These are phyloP conservation scores for Amblyraja radiata DNA, from an alignment of 2,797 vertebrate genomes.

Conservation along the genomic window DNA sequence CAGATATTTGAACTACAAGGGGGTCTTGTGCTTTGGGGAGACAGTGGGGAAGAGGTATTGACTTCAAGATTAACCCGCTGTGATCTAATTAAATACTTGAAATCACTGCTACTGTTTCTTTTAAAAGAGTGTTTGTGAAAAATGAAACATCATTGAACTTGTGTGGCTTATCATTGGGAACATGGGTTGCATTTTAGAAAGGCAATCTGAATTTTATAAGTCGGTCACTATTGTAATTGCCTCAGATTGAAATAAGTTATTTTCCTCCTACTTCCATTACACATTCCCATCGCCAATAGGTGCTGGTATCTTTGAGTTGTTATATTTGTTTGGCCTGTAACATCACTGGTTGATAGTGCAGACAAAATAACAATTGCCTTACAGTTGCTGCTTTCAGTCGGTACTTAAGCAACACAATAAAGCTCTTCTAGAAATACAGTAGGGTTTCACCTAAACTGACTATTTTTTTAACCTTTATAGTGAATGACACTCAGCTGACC, in stretches of 20 bases:
- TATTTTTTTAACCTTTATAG: constrained; percentile 41
- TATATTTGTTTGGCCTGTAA: neutral
- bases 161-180: neutral
- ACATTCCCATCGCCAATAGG: neutral
- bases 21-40: too few relatives aligned
- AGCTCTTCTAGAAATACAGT: neutral
- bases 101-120: too few relatives aligned
- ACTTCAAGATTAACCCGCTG: too few relatives aligned
- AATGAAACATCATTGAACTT: neutral
- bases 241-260: neutral
- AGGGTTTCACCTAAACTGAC: neutral
- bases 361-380: neutral
- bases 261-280: neutral
- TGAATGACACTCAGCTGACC: constrained; percentile 42
- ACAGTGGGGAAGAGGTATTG: too few relatives aligned
- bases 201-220: neutral
- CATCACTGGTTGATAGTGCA: neutral
- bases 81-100: too few relatives aligned
- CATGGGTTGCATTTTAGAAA: neutral
- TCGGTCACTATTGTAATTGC: neutral
- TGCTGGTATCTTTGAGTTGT: neutral
- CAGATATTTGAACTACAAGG: too few relatives aligned
- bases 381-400: neutral
- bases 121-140: neutral
- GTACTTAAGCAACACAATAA: neutral